phyloP scores from a whole-genome alignment of 2,113 vertebrate species.

The Rhinolophus sinicus region DNA sequence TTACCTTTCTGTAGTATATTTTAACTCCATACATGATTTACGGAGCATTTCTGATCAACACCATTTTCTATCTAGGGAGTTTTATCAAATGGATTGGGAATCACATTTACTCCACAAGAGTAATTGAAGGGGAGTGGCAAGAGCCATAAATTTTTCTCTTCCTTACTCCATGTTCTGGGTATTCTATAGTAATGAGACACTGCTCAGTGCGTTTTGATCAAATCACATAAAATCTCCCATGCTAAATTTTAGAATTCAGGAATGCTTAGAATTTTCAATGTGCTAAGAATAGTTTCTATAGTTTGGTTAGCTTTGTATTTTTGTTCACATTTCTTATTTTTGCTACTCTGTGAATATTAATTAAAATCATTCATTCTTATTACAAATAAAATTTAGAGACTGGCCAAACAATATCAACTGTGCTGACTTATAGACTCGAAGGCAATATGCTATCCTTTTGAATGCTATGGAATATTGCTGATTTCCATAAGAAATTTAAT shows the following conservation, averaged over 20 bases:
- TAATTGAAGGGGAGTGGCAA: slow-evolving; percentile 56
- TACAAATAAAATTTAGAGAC: slow-evolving; percentile 79
- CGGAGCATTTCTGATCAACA: slow-evolving; percentile 60
- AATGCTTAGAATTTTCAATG: slow-evolving; percentile 19
- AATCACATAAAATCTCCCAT: slow-evolving; percentile 38
- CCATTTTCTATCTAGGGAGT: slow-evolving; percentile 30
- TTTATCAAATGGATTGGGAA: slow-evolving; percentile 48
- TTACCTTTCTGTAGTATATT: slow-evolving; percentile 56
- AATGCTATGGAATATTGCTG: slow-evolving; percentile 56
- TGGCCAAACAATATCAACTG: slow-evolving; percentile 56
- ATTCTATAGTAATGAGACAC: slow-evolving; percentile 44
- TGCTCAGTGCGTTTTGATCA: slow-evolving; percentile 47
- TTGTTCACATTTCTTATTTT: slow-evolving; percentile 41
- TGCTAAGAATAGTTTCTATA: neutral
- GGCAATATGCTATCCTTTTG: neutral
- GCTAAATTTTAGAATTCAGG: neutral
- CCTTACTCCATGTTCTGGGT: neutral
- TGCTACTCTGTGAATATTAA: slow-evolving; percentile 69
- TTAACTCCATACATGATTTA: slow-evolving; percentile 62
- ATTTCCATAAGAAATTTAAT: slow-evolving; percentile 75
- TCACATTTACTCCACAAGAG: slow-evolving; percentile 47
- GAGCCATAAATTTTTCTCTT: slow-evolving; percentile 52
- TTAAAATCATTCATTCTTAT: slow-evolving; percentile 79
- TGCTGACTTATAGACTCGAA: slow-evolving; percentile 42
- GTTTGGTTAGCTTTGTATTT: slow-evolving; percentile 25